phyloP scores from a whole-genome alignment of 35 echinoderm and acorn worm genomes.

The Ophiothrix spiculata region DNA sequence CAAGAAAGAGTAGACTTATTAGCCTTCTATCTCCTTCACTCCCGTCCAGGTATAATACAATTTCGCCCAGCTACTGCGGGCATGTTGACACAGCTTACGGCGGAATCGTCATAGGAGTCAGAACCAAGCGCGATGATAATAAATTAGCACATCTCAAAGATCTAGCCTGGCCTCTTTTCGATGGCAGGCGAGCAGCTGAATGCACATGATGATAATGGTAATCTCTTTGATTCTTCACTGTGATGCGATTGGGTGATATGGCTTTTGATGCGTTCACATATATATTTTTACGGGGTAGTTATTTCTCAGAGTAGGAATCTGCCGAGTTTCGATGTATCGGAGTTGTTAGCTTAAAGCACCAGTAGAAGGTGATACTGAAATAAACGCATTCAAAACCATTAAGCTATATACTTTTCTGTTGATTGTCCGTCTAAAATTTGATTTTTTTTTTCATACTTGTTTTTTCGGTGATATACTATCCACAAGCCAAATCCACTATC shows the following conservation, averaged over 20 bases:
- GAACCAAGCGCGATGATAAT: background rate
- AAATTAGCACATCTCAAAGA: background rate
- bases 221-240: constrained; percentile 9
- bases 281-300: no score
- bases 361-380: no score
- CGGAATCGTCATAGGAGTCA: background rate
- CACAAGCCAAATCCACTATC: no score
- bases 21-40: background rate
- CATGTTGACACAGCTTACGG: background rate
- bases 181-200: constrained; percentile 9
- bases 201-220: background rate
- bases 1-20: background rate
- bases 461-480: no score
- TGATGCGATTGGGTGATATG: background rate
- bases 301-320: no score
- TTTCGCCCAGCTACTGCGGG: background rate
- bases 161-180: background rate
- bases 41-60: background rate
- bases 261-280: no score
- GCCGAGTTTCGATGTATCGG: no score
- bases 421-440: no score
- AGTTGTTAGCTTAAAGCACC: no score
- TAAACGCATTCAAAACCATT: no score
- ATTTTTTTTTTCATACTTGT: no score
- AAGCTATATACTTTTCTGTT: no score